A percentile compares a stretch with the other conserved stretches of the same genome.
These are phyloP conservation scores for Samia ricini DNA, from an alignment of 1,140 invertebrate species.

Conservation along the genomic window DNA sequence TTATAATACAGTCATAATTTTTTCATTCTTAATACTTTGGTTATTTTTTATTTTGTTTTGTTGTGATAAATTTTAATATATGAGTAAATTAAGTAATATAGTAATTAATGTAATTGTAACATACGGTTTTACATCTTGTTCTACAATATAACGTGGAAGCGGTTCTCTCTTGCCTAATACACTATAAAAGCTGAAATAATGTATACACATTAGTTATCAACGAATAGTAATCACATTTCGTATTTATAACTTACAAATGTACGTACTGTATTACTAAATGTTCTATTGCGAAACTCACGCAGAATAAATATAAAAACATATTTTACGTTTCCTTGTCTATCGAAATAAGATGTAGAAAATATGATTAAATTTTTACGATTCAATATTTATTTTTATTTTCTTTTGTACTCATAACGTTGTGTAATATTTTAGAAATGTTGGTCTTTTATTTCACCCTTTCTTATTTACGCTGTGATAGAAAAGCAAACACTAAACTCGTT, in stretches of 20 bases:
- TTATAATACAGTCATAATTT: too few species aligned
- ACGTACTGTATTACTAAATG: slow-evolving; percentile 8
- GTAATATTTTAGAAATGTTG: too few species aligned
- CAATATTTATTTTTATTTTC: neutral
- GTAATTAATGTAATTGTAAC: neutral
- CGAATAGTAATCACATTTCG: too few species aligned
- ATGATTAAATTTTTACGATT: neutral
- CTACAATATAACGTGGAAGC: slow-evolving; percentile 18
- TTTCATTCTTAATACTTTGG: too few species aligned
- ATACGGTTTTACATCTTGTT: slow-evolving; percentile 24
- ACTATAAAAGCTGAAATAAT: slow-evolving; percentile 12
- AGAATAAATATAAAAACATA: slow-evolving; percentile 6
- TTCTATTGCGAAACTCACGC: neutral
- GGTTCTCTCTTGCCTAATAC: slow-evolving; percentile 15
- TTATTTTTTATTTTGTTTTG: too few species aligned
- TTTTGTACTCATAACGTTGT: neutral
- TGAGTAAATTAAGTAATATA: neutral
- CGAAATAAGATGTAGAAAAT: neutral
- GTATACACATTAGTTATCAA: too few species aligned
- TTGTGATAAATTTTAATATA: too few species aligned
- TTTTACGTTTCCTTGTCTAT: neutral
- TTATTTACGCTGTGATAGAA: too few species aligned
- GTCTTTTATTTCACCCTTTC: too few species aligned
- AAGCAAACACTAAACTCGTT: too few species aligned
- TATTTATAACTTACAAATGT: neutral